Evolutionary conservation across 2,888 invertebrate species (phyloP).

Genomic region (Tiphia femorata): DNA sequence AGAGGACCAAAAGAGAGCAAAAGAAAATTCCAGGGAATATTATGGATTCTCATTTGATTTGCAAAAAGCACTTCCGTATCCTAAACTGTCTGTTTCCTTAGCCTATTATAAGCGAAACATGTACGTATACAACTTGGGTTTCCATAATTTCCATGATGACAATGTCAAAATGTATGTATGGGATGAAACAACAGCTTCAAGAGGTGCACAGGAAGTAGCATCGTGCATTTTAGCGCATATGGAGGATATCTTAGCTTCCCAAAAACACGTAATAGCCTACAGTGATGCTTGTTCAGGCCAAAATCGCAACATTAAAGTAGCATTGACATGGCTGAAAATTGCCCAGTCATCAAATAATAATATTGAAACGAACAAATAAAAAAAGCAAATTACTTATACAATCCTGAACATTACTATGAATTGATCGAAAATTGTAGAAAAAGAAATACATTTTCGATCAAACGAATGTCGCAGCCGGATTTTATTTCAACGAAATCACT

Average conservation of each 20-base stretch:
- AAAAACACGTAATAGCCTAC: slow-evolving; percentile 48
- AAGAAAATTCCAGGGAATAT: slow-evolving; percentile 23
- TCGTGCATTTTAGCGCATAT: slow-evolving; percentile 46
- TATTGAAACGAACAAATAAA: slow-evolving; percentile 8
- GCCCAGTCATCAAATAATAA: no score
- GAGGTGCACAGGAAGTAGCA: slow-evolving; percentile 48
- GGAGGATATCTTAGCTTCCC: slow-evolving; percentile 15
- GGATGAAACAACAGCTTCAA: slow-evolving; percentile 52
- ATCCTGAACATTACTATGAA: slow-evolving; percentile 7
- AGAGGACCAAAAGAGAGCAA: slow-evolving; percentile 21
- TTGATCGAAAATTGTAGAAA: slow-evolving; percentile 9
- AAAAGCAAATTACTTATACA: slow-evolving; percentile 8
- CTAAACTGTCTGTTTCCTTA: no score
- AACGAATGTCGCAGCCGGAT: slow-evolving; percentile 16
- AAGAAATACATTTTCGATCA: slow-evolving; percentile 10
- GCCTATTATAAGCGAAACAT: no score
- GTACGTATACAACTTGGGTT: no score
- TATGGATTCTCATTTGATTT: no score
- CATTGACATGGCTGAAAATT: slow-evolving; percentile 38
- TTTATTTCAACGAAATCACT: slow-evolving; percentile 10
- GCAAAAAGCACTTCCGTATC: no score
- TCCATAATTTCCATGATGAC: no score
- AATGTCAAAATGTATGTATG: slow-evolving; percentile 50
- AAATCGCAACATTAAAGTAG: slow-evolving; percentile 56
- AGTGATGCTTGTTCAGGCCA: slow-evolving; percentile 52